Evolutionary conservation across 2,888 invertebrate species (phyloP), one percentile per base, ranked within the genome.

Genomic region (Amphimallon solstitiale): DNA sequence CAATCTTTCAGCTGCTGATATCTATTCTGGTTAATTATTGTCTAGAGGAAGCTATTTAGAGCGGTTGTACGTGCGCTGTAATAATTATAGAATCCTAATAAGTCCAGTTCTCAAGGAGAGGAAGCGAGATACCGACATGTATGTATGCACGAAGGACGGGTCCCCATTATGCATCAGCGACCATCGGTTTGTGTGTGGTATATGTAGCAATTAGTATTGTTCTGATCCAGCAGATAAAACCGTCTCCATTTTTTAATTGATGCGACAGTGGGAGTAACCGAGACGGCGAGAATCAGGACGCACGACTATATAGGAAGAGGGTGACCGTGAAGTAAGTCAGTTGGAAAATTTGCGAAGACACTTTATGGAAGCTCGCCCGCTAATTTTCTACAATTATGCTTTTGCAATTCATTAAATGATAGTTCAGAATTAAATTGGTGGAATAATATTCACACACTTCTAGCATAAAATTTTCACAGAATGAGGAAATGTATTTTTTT

Each of bases 141-240:
- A 19, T 21, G 19, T 34, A 52, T 52, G n/a, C 34, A 9, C 17
- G 10, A 17, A 29, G 15, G 52, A 17, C 52, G 17, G 15, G 38
- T 60, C 19, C n/a, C 45, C 15, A 45, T 45, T 45, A 45, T 17
- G 45, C 45, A 45, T 9, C 45, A 17, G n/a, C 45, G 17, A 19
- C 9, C 9, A 45, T 45, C 54, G 54, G 63, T 63, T 63, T 63
- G 63, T 52, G 63, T 63, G 63, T 63, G 63, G 63, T 63, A 52
- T 48, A 63, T 52, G 52, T 63, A 63, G 63, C 52, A 51, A 63
- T 63, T 63, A 63, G 63, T 48, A 48, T 49, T 49, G 63, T 51
- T 43, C 52, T 19, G 63, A 63, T 63, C 63, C 52, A n/a, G 17
- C 37, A 19, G 54, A 54, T 54, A 54, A 54, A 54, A 54, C 38